A percentile compares a stretch with the other conserved stretches of the same genome.
Evolutionary conservation across 2,888 invertebrate genomes (phyloP).

Genomic region (Dasypogon diadema): DNA sequence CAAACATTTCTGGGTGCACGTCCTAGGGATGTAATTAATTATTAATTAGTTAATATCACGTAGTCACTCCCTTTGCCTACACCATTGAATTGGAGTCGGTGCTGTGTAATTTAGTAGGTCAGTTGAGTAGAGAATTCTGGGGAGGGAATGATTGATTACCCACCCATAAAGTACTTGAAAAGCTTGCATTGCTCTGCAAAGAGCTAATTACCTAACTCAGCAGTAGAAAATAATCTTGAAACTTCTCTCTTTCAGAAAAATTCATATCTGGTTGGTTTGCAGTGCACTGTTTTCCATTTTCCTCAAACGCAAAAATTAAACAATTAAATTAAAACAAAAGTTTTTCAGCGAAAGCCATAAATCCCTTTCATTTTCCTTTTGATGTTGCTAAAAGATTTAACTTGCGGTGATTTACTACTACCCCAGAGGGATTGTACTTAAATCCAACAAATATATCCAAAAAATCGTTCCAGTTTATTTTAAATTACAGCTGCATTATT

Average conservation of each 20-base stretch:
- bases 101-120: constrained; percentile 25
- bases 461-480: too few species aligned
- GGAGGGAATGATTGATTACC: constrained; percentile 13
- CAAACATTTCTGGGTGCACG: constrained; percentile 6
- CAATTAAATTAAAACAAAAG: too few species aligned
- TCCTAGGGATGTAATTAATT: constrained; percentile 35
- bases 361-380: too few species aligned
- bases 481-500: too few species aligned
- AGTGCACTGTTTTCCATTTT: too few species aligned
- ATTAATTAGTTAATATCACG: constrained; percentile 45
- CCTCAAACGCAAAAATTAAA: too few species aligned
- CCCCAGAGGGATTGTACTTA: too few species aligned
- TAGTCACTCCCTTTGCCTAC: constrained; percentile 25
- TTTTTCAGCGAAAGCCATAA: too few species aligned
- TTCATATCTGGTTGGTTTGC: too few species aligned
- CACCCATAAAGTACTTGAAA: background rate
- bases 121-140: constrained; percentile 1
- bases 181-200: background rate
- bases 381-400: too few species aligned
- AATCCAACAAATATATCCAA: too few species aligned
- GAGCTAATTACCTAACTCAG: background rate
- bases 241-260: background rate
- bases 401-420: too few species aligned
- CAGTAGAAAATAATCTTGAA: background rate
- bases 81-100: background rate